Evolutionary conservation across 2,797 vertebrate genomes (phyloP), one percentile per base, ranked within the genome.

Genomic region (Scomberomorus guttatus): DNA sequence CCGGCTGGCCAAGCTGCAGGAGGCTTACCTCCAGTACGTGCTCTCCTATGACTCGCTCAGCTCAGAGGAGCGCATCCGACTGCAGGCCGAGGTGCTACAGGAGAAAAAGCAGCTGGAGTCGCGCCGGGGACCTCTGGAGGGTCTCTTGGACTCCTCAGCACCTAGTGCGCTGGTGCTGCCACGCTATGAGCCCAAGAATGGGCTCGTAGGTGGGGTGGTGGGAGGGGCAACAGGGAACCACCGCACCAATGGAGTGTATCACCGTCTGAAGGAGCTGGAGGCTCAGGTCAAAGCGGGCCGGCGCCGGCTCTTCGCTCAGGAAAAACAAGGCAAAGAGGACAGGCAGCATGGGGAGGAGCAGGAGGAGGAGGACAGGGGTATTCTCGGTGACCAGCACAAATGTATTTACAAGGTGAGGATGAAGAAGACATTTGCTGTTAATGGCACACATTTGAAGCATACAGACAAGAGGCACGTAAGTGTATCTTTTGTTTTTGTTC

Each of bases 1-100:
- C 94, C 96, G 98, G 66, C 95, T 99, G 95, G 98, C 98, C 90
- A 99, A 99, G 95, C 95, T 99, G 77, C 98, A 99, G 95, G 98
- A 99, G 93, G 98, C 98, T 46, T 99, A 99, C 94, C 98, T 99
- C 93, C 98, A 99, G 95, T 99, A 98, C 95, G 96, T 99, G 93
- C 97, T 99, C 81, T 99, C 98, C 85, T 99, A 99, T 0, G 98
- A 99, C 94, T 97, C 97, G 67, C 96, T 99, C 77, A 94, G 96
- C 56, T 89, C 96, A 0, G 97, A 98, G 90, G 98, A 99, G 95
- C 98, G 97, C 91, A 94, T 96, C 75, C 93, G 90, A 70, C 96
- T 99, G 91, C 97, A 97, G 94, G 95, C 93, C 59, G 96, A 98
- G 83, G 98, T 99, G 85, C 95, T 98, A 89, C 95, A 95, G 88